Percentiles rank a stretch among this genome's conserved stretches.
Evolutionary conservation across 2,113 vertebrate species (phyloP).

Genomic region (Ailurus styani): DNA sequence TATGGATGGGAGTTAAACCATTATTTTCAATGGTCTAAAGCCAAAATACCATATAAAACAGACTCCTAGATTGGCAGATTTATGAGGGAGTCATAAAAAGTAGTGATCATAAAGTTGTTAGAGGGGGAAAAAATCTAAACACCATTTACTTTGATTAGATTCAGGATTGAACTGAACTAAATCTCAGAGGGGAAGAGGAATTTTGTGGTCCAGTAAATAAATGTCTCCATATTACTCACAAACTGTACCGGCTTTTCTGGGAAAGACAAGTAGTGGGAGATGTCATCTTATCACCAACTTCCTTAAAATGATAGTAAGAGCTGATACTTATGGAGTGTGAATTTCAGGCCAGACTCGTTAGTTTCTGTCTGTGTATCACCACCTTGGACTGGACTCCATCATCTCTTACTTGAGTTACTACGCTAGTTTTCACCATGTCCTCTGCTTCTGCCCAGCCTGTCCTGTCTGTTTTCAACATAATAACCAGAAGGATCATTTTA

Average conservation of each 20-base stretch:
- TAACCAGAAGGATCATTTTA: not conserved
- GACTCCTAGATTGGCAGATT: slow-evolving; percentile 63
- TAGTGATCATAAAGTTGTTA: slow-evolving; percentile 52
- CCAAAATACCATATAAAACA: slow-evolving; percentile 73
- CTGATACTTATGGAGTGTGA: not conserved
- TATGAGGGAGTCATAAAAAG: slow-evolving; percentile 65
- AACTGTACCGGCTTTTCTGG: not conserved
- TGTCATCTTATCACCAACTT: not conserved
- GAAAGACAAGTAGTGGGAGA: not conserved
- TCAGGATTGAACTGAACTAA: slow-evolving; percentile 13
- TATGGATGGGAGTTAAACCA: slow-evolving; percentile 68
- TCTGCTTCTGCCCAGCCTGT: not conserved
- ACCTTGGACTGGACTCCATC: not conserved
- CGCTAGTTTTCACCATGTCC: not conserved
- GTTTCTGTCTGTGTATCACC: not conserved
- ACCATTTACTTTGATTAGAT: slow-evolving; percentile 51
- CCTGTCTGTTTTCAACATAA: not conserved
- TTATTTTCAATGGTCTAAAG: slow-evolving; percentile 75
- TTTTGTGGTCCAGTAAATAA: slow-evolving; percentile 9
- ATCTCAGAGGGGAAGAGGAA: slow-evolving; percentile 40
- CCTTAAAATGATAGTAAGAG: not conserved
- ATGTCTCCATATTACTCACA: not conserved
- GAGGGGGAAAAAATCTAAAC: not conserved
- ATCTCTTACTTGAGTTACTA: not conserved
- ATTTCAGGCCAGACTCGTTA: not conserved